Conservation (phyloP, 2,888 invertebrate genomes). For the Marronus borbonicus region DNA sequence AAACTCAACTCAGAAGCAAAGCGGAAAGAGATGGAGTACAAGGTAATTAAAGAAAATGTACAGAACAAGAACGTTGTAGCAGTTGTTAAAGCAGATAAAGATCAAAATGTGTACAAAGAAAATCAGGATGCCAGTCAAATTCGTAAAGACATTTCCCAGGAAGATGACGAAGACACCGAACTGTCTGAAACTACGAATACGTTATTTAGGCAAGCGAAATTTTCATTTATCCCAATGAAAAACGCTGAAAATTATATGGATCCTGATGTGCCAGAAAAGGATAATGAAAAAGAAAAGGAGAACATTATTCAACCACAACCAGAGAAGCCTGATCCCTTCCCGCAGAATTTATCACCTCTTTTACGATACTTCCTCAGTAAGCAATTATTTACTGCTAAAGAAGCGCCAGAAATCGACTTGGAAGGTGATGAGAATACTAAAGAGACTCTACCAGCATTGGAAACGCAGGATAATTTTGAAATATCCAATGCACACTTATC, state of each 20-base stretch:
- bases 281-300: not conserved
- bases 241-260: not conserved
- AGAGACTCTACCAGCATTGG: not conserved
- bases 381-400: not conserved
- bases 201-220: slow-evolving; percentile 19
- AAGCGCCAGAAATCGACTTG: not conserved
- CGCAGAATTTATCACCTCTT: slow-evolving; percentile 21
- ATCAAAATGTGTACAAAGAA: not conserved
- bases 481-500: not conserved
- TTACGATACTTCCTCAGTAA: slow-evolving; percentile 23
- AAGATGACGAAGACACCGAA: not conserved
- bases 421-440: not conserved
- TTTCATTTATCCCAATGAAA: slow-evolving; percentile 15
- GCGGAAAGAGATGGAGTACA: not conserved
- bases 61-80: not conserved
- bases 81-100: not conserved
- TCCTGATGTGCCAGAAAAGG: not conserved
- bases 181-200: not conserved
- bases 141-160: not conserved
- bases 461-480: no score
- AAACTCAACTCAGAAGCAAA: not conserved
- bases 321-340: not conserved
- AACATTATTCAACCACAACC: not conserved
- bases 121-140: not conserved
- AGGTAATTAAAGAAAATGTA: not conserved